Evolutionary conservation across 1,140 invertebrate genomes (phyloP), one percentile per base, ranked within the genome.

Genomic region (Rhyacophila brunnea): DNA sequence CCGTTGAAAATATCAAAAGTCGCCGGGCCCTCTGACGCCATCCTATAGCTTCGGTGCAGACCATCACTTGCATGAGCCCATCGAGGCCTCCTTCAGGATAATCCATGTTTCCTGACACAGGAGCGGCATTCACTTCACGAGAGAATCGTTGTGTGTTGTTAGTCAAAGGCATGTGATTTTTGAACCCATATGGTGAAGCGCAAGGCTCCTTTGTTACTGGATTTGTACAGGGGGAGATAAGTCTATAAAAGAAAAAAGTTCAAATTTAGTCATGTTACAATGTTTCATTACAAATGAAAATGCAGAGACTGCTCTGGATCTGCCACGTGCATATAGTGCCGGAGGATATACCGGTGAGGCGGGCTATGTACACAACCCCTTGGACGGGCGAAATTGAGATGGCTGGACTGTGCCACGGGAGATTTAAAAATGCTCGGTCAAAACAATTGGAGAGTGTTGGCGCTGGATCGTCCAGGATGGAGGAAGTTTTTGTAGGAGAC

Each of bases 151-250:
- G 71, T 2, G 87, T 88, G 66, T 96, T 81, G 45, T 80, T 77
- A 58, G 86, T 91, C 40, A 98, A 77, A 57, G 79, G 81, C 80
- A 97, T 88, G 60, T 89, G 85, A 74, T 97, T 89, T 68, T 83
- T 86, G 75, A 90, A 98, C 50, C 93, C 91, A 71, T 96, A 97
- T 4, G 93, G 90, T 55, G 87, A 81, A 42, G 85, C 89, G 81
- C 93, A 93, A 36, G 80, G 45, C 14, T 28, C 9, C 13, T 42
- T 40, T 19, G n/a, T 11, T 6, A 11, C 18, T 11, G 15, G 34
- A 42, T 48, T 80, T 47, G 72, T 67, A 68, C 93, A 94, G 36
- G 88, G 91, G 67, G 79, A 78, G 46, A 71, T 68, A 59, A 88
- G 75, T 71, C 87, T 89, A 71, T 56, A 68, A 74, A 44, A 51